Percentiles rank a stretch among this genome's conserved stretches.
These are phyloP conservation scores for Rhinolophus ferrumequinum DNA, from an alignment of 2,113 vertebrate species.

Conservation along the genomic window DNA sequence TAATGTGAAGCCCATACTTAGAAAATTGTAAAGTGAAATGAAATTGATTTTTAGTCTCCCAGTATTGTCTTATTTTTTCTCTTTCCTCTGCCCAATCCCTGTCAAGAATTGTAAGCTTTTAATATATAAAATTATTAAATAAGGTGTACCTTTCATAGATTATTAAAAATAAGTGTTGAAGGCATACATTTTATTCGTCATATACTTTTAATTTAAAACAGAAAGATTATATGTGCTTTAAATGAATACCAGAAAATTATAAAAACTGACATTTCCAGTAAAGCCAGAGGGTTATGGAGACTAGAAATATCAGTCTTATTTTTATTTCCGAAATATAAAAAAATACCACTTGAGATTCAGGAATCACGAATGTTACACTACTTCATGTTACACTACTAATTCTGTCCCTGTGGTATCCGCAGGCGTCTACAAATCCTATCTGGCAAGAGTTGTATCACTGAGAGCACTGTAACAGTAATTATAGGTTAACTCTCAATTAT, in stretches of 20 bases:
- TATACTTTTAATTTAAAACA: constrained; percentile 20
- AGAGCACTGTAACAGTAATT: background rate
- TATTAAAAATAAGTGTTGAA: constrained; percentile 10
- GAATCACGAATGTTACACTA: background rate
- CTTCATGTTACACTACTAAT: background rate
- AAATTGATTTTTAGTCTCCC: background rate
- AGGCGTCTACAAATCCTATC: background rate
- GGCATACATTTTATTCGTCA: background rate
- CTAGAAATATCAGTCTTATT: background rate
- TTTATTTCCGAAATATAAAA: constrained; percentile 5
- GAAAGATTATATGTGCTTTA: background rate
- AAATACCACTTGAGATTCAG: background rate
- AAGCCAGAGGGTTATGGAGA: background rate
- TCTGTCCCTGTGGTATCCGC: background rate
- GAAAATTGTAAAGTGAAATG: background rate
- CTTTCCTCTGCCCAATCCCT: background rate
- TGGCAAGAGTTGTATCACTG: background rate
- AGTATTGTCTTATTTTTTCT: background rate
- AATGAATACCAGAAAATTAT: background rate
- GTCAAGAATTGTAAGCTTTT: background rate
- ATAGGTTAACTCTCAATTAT: background rate
- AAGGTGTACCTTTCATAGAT: background rate
- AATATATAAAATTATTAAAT: background rate
- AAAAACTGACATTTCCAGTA: background rate
- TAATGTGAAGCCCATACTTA: background rate